Percentiles rank a stretch among this genome's conserved stretches.
Evolutionary conservation across 2,113 vertebrate genomes (phyloP).

Genomic region (Manacus vitellinus): DNA sequence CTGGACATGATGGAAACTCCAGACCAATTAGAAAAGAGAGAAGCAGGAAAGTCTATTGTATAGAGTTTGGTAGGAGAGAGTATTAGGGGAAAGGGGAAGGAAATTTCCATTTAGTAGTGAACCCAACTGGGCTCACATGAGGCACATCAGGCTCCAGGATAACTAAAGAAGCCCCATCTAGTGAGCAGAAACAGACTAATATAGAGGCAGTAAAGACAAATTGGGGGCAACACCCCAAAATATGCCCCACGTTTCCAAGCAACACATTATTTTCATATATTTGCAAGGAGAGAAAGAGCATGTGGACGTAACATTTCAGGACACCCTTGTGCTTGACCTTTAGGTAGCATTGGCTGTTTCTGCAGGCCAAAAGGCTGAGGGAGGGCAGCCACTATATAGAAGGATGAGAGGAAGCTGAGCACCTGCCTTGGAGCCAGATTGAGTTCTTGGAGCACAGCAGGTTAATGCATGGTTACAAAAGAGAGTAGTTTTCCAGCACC

Average conservation of each 20-base stretch:
- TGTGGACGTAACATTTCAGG: no score
- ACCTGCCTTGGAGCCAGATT: background rate
- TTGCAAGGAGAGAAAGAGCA: background rate
- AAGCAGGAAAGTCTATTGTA: background rate
- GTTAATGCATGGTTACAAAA: fast-evolving
- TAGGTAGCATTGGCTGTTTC: background rate
- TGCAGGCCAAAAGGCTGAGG: background rate
- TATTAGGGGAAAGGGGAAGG: background rate
- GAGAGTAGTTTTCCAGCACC: background rate
- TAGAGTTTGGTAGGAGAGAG: background rate
- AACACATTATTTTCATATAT: background rate
- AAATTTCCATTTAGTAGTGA: fast-evolving
- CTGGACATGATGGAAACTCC: background rate
- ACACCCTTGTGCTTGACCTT: background rate
- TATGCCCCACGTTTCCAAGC: background rate
- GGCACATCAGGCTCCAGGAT: fast-evolving
- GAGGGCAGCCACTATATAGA: fast-evolving
- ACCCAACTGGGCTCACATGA: background rate
- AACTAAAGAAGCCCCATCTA: background rate
- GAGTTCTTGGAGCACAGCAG: background rate
- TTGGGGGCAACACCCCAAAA: background rate
- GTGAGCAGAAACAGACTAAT: background rate
- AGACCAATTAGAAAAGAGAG: background rate
- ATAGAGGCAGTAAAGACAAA: background rate
- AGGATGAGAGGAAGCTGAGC: background rate